Conservation (phyloP, 2,888 invertebrate genomes). For the Camptogramma bilineatum region DNA sequence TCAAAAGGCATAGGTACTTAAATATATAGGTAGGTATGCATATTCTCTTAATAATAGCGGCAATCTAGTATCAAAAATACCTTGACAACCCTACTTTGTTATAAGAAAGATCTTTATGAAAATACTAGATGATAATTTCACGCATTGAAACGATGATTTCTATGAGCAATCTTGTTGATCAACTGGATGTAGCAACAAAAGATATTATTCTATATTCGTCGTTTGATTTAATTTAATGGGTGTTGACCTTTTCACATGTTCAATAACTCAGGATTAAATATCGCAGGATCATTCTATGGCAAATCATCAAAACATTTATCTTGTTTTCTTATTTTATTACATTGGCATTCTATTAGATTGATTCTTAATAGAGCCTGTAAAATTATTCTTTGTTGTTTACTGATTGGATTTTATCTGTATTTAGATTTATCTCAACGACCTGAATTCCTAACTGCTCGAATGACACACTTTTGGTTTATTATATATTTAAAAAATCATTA, state of each 20-base stretch:
- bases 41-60: neutral
- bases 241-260: slow-evolving; percentile 51
- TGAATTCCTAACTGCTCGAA: slow-evolving; percentile 2
- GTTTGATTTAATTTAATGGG: slow-evolving; percentile 47
- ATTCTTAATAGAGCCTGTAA: slow-evolving; percentile 13
- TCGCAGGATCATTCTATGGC: slow-evolving; percentile 32
- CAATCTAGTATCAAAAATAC: neutral
- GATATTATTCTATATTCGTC: slow-evolving; percentile 32
- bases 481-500: neutral
- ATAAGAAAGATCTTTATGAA: slow-evolving; percentile 35
- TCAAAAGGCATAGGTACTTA: neutral
- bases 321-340: slow-evolving; percentile 35
- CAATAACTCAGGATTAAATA: slow-evolving; percentile 44
- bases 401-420: slow-evolving; percentile 5
- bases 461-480: slow-evolving; percentile 1
- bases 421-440: neutral
- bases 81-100: slow-evolving; percentile 6
- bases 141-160: slow-evolving; percentile 54
- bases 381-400: slow-evolving; percentile 5
- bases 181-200: slow-evolving; percentile 32
- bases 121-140: slow-evolving; percentile 53
- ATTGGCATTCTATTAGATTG: slow-evolving; percentile 23
- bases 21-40: neutral
- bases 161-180: slow-evolving; percentile 46
- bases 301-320: slow-evolving; percentile 36